Conservation (phyloP, 2,113 vertebrate genomes). For the Tapirus terrestris region DNA sequence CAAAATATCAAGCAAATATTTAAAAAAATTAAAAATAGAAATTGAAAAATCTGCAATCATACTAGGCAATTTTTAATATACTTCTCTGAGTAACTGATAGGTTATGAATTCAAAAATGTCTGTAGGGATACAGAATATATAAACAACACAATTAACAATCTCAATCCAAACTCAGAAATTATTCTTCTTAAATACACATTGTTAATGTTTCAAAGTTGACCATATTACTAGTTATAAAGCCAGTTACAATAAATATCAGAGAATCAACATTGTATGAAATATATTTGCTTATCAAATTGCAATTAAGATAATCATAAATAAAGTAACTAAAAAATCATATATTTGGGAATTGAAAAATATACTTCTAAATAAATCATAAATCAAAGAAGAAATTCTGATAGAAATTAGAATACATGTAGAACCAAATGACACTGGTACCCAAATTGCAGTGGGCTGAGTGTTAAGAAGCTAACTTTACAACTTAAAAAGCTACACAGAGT, state of each 20-base stretch:
- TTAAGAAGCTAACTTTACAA: neutral
- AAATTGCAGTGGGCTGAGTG: neutral
- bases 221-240: neutral
- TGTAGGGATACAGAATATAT: neutral
- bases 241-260: neutral
- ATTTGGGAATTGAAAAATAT: too few species aligned
- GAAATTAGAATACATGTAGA: neutral
- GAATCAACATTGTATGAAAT: neutral
- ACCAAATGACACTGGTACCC: neutral
- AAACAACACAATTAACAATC: neutral
- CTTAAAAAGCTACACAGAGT: neutral
- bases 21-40: neutral
- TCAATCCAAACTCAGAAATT: neutral
- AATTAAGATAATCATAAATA: too few species aligned
- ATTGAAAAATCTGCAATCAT: neutral
- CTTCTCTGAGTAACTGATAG: neutral
- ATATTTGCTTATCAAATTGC: neutral
- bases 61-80: neutral
- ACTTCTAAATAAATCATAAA: neutral
- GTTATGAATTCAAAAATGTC: neutral
- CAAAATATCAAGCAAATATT: neutral
- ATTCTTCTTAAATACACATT: neutral
- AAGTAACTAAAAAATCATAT: too few species aligned
- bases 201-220: neutral
- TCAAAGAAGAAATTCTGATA: neutral